Percentiles rank a stretch among this genome's conserved stretches.
Evolutionary conservation across 1,140 invertebrate species (phyloP).

Genomic region (Trichonephila clavipes): DNA sequence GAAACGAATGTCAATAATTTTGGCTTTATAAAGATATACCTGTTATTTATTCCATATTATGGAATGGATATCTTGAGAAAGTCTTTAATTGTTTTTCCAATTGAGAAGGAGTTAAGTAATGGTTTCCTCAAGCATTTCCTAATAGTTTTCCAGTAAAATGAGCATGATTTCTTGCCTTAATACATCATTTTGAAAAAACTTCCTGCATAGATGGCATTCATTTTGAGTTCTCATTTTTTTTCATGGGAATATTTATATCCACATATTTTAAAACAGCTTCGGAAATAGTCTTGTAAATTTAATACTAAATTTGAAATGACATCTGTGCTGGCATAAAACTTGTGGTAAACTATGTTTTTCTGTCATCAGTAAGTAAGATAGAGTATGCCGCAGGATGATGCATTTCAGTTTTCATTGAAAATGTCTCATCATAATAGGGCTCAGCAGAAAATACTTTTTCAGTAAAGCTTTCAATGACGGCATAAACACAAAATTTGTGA

Average conservation of each 20-base stretch:
- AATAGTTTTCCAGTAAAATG: not conserved
- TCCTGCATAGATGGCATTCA: slow-evolving; percentile 38
- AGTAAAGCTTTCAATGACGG: slow-evolving; percentile 44
- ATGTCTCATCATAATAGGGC: not conserved
- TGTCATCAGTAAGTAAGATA: not conserved
- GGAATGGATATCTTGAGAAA: too few relatives aligned
- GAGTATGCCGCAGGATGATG: slow-evolving; percentile 5
- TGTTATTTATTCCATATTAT: too few relatives aligned
- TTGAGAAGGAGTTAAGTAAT: too few relatives aligned
- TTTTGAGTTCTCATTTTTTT: not conserved
- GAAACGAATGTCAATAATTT: too few relatives aligned
- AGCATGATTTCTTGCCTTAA: not conserved
- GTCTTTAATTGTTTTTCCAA: too few relatives aligned
- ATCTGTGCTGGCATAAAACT: slow-evolving; percentile 6
- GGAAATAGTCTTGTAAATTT: slow-evolving; percentile 11
- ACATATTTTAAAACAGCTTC: slow-evolving; percentile 19
- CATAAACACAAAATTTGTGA: slow-evolving; percentile 35
- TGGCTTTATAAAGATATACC: too few relatives aligned
- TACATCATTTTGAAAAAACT: not conserved
- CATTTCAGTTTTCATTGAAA: not conserved
- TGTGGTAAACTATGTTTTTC: not conserved
- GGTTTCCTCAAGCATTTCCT: too few relatives aligned
- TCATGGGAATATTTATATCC: slow-evolving; percentile 11
- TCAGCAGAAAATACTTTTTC: slow-evolving; percentile 27
- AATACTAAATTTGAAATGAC: not conserved